A percentile compares a stretch with the other conserved stretches of the same genome.
These are phyloP conservation scores for Dipodomys stephensi DNA, from an alignment of 2,113 vertebrate genomes.

Conservation along the genomic window DNA sequence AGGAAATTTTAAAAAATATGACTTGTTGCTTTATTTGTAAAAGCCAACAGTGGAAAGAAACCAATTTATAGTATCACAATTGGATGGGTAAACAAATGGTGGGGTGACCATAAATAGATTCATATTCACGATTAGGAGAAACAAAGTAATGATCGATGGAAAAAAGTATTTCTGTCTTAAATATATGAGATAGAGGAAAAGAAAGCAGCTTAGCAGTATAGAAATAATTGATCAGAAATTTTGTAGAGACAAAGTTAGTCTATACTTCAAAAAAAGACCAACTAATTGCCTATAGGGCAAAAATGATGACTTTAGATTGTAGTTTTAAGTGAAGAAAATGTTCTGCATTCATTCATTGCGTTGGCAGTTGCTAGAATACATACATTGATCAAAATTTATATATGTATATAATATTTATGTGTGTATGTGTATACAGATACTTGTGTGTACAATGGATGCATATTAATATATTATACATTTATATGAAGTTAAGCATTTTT, in stretches of 20 bases:
- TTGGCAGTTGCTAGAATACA: background rate
- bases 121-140: background rate
- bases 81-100: background rate
- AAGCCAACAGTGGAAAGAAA: background rate
- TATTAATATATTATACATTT: too few species aligned
- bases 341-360: background rate
- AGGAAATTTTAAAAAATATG: background rate
- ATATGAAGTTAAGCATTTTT: too few species aligned
- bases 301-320: background rate
- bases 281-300: background rate
- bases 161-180: background rate
- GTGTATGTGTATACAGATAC: background rate
- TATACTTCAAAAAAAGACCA: background rate
- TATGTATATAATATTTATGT: background rate
- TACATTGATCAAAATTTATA: background rate
- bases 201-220: background rate
- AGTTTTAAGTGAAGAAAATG: background rate
- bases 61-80: background rate
- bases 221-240: background rate
- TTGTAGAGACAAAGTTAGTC: background rate
- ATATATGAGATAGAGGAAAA: background rate
- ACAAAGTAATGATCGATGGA: background rate
- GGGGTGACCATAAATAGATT: background rate
- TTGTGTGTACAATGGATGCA: too few species aligned
- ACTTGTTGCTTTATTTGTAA: too few species aligned